Conservation (phyloP, 2,113 vertebrate species). For the Petromus typicus region DNA sequence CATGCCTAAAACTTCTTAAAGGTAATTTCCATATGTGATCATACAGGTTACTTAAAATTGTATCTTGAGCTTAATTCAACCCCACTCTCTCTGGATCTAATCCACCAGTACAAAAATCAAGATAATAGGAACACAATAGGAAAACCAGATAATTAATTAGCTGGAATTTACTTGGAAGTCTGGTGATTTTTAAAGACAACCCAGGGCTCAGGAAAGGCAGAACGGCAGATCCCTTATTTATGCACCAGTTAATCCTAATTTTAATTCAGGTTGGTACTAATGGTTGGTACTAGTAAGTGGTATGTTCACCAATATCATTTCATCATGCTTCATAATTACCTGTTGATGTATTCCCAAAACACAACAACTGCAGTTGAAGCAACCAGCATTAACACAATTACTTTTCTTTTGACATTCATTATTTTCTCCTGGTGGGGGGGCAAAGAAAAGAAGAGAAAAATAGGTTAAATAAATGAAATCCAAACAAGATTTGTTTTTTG, state of each 20-base stretch:
- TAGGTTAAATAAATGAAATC: slow-evolving; percentile 13
- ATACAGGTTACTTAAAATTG: neutral
- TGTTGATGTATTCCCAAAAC: slow-evolving; percentile 78
- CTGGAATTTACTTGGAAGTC: neutral
- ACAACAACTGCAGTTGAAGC: slow-evolving; percentile 65
- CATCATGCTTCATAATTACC: slow-evolving; percentile 75
- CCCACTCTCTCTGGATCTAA: neutral
- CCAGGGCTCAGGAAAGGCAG: neutral
- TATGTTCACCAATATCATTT: neutral
- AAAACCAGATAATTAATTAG: neutral
- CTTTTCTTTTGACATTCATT: slow-evolving; percentile 78
- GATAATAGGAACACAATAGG: neutral
- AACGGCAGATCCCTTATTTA: neutral
- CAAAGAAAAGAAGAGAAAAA: neutral
- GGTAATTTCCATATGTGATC: neutral
- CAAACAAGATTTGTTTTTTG: neutral
- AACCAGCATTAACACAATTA: slow-evolving; percentile 71
- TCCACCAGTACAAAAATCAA: neutral
- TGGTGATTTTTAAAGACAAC: neutral
- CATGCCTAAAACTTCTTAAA: slow-evolving; percentile 26
- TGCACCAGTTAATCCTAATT: neutral
- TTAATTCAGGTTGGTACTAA: neutral
- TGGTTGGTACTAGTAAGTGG: neutral
- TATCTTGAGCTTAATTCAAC: neutral
- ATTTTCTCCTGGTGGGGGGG: slow-evolving; percentile 70